Percentiles rank a stretch among this genome's conserved stretches.
Evolutionary conservation across 2,797 vertebrate species (phyloP).

Genomic region (Synanceia verrucosa): DNA sequence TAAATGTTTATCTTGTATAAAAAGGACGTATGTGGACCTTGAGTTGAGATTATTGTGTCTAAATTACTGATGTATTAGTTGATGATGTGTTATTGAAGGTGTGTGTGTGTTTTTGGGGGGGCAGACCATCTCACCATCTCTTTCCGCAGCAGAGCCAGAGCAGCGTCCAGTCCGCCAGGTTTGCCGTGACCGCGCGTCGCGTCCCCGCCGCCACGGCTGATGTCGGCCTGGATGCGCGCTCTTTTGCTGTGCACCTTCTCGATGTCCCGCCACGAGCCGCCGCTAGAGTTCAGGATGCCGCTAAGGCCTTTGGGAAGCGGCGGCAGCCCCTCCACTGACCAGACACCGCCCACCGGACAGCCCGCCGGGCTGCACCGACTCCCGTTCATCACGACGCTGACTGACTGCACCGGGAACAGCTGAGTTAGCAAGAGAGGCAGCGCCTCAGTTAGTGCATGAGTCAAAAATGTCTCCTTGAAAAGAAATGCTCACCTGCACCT

Average conservation of each 20-base stretch:
- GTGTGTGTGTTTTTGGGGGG: too few species aligned
- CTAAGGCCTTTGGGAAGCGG: slow-evolving; percentile 85
- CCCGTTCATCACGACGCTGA: slow-evolving; percentile 51
- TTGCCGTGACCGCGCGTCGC: slow-evolving; percentile 63
- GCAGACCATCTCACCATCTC: slow-evolving; percentile 78
- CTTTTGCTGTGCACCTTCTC: slow-evolving; percentile 85
- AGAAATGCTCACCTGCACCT: not conserved
- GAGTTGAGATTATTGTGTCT: too few species aligned
- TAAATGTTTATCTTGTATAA: too few species aligned
- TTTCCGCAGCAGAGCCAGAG: slow-evolving; percentile 84
- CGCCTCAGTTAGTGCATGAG: not conserved
- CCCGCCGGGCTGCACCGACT: slow-evolving; percentile 48
- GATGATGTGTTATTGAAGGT: not conserved
- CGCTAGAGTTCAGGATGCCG: slow-evolving; percentile 85
- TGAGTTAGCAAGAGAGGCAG: not conserved
- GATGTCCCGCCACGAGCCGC: slow-evolving; percentile 85
- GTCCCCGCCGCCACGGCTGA: slow-evolving; percentile 75
- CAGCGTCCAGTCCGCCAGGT: slow-evolving; percentile 82
- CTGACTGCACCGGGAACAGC: not conserved
- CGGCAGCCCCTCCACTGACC: slow-evolving; percentile 77
- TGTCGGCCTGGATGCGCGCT: slow-evolving; percentile 85
- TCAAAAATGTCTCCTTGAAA: not conserved
- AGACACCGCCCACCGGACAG: slow-evolving; percentile 50
- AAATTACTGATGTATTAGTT: too few species aligned
- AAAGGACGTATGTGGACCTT: too few species aligned